Conservation (phyloP, 2,113 vertebrate genomes). For the Pitta sordida region DNA sequence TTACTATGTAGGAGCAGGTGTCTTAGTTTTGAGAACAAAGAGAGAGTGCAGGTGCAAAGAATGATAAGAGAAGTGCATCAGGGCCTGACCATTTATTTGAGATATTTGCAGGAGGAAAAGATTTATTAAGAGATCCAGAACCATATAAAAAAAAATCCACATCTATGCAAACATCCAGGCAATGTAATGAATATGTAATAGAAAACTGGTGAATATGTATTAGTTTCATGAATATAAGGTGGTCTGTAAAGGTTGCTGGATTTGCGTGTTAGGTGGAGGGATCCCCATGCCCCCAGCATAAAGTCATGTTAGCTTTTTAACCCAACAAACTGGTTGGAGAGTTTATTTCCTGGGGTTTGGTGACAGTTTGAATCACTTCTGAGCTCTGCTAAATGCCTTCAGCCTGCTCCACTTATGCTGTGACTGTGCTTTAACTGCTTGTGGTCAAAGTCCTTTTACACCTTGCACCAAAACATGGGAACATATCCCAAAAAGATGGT, state of each 20-base stretch:
- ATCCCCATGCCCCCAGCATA: background rate
- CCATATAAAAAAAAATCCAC: background rate
- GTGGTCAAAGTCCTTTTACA: background rate
- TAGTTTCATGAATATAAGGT: background rate
- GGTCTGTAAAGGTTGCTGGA: background rate
- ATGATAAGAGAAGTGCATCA: background rate
- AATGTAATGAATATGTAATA: background rate
- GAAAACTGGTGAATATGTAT: background rate
- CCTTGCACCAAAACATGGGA: background rate
- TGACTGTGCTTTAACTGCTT: background rate
- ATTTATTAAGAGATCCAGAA: background rate
- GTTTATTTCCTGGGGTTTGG: background rate
- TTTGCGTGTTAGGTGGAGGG: background rate
- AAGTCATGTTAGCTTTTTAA: background rate
- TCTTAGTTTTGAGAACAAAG: background rate
- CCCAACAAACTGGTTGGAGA: background rate
- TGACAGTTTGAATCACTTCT: background rate
- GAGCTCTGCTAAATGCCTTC: background rate
- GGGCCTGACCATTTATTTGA: background rate
- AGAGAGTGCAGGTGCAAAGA: background rate
- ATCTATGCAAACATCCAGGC: background rate
- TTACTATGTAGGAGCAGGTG: background rate
- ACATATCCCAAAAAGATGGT: background rate
- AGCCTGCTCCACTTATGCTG: background rate
- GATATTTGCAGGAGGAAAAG: background rate